A percentile compares a stretch with the other conserved stretches of the same genome.
Conservation (phyloP, 37 sponge, comb jelly and placozoan species). For the Amphimedon queenslandica region DNA sequence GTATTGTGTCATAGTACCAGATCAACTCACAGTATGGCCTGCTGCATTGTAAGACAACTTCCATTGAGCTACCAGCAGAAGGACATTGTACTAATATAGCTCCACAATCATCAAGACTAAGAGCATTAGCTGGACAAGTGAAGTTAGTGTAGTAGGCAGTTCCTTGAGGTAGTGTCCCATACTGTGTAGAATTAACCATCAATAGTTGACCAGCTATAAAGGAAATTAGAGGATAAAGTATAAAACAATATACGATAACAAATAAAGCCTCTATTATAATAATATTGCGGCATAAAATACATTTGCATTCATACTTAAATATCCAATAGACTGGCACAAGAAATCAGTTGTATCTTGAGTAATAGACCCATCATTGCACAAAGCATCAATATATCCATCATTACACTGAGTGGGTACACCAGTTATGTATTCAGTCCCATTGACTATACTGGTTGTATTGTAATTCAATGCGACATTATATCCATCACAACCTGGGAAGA, state of each 20-base stretch:
- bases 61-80: too few species aligned
- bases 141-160: neutral
- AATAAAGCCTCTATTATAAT: neutral
- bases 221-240: too few species aligned
- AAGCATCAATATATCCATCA: neutral
- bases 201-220: neutral
- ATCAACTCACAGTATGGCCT: too few species aligned
- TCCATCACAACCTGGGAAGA: too few species aligned
- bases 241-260: too few species aligned
- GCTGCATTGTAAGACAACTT: too few species aligned
- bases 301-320: neutral
- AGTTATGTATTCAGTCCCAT: too few species aligned
- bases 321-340: neutral
- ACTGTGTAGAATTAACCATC: neutral
- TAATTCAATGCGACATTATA: too few species aligned
- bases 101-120: too few species aligned
- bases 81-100: too few species aligned
- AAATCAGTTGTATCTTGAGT: neutral
- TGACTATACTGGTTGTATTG: too few species aligned
- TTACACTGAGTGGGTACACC: neutral
- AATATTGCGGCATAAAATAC: neutral
- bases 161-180: neutral
- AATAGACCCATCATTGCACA: neutral
- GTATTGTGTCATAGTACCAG: too few species aligned
- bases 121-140: neutral